Evolutionary conservation across 2,888 invertebrate species (phyloP), one percentile per base, ranked within the genome.

Genomic region (Clitarchus hookeri): DNA sequence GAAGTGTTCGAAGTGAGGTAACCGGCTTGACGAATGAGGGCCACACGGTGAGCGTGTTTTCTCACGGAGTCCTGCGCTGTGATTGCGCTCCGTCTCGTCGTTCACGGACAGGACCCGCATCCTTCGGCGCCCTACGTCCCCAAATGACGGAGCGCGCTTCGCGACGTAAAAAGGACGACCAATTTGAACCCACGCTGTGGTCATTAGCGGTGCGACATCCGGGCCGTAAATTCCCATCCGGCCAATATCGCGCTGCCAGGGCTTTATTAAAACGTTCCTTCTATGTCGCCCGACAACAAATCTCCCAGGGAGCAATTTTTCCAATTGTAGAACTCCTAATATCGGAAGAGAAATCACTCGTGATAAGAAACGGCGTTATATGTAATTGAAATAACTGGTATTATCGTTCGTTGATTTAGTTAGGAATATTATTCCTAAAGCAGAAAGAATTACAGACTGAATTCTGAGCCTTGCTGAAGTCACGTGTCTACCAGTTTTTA

Each of bases 181-280:
- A 65, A 65, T 12, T 65, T 11, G 65, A 65, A 16, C 65, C 65
- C 65, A 6, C n/a, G 23, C 65, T 65, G 23, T 23, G 23, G 23
- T 65, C 65, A 65, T n/a, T n/a, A 65, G 65, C 65, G 23, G 23
- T 23, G 65, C 65, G 65, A 65, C 23, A 48, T 65, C 65, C 65
- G 23, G 65, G 36, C 65, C n/a, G n/a, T 65, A 65, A 65, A 65
- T 65, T 65, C 65, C 19, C 23, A 6, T n/a, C 65, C 65, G 23
- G 65, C 65, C 65, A 65, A 65, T 65, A 65, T 65, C 19, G 11
- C 65, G 65, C 19, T 23, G 65, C n/a, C n/a, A 19, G 65, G 8
- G 65, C 65, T 65, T 65, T 65, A 65, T 65, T 65, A 65, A 65
- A 65, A 65, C 65, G 65, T 65, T 65, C n/a, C 65, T n/a, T n/a